Percentiles rank a stretch among this genome's conserved stretches.
Conservation (phyloP, 2,113 vertebrate genomes). For the Phoxinus phoxinus region DNA sequence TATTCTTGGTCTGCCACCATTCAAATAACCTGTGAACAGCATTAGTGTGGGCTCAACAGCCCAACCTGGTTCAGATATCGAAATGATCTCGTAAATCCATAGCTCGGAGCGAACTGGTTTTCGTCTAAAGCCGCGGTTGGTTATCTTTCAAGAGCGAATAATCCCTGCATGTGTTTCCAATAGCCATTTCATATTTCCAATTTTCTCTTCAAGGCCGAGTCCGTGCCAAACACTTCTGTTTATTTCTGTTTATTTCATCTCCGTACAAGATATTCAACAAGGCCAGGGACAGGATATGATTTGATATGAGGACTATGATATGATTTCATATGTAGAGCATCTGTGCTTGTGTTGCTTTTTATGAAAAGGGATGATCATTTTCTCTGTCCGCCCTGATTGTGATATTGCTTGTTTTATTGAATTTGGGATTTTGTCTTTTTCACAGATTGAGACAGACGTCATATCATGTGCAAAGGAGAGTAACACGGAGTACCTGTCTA, state of each 20-base stretch:
- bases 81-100: constrained; percentile 57
- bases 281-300: constrained; percentile 35
- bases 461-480: constrained; percentile 63
- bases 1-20: constrained; percentile 51
- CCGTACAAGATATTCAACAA: constrained; percentile 51
- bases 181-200: constrained; percentile 65
- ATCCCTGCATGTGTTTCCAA: constrained; percentile 67
- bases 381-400: neutral
- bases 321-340: constrained; percentile 14
- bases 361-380: neutral
- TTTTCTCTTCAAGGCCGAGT: constrained; percentile 53
- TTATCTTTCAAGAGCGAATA: constrained; percentile 71
- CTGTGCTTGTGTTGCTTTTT: neutral
- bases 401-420: constrained; percentile 1
- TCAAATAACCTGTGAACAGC: constrained; percentile 39
- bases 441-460: constrained; percentile 70
- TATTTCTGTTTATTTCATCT: constrained; percentile 66
- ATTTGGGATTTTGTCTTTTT: constrained; percentile 44
- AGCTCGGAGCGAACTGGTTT: constrained; percentile 29
- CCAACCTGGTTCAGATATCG: constrained; percentile 69
- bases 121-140: constrained; percentile 58
- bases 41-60: constrained; percentile 56
- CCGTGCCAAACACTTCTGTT: constrained; percentile 62
- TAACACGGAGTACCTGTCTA: constrained; percentile 57
- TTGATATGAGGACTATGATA: constrained; percentile 31